Evolutionary conservation across 2,113 vertebrate genomes (phyloP).

Genomic region (Egretta garzetta): DNA sequence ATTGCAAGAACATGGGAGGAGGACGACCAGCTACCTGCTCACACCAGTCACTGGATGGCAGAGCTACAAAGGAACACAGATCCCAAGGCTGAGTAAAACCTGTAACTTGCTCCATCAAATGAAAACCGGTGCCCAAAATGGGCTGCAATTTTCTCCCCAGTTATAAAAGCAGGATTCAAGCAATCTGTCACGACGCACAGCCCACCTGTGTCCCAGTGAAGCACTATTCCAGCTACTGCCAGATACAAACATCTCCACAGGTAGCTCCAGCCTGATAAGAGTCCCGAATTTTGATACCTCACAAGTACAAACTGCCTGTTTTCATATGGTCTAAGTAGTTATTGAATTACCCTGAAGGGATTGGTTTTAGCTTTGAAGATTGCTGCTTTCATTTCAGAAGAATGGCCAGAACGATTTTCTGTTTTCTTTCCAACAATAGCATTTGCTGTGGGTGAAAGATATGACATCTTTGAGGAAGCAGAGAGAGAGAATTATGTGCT

Average conservation of each 20-base stretch:
- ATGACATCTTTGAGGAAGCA: not conserved
- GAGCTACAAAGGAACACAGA: not conserved
- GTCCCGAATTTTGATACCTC: not conserved
- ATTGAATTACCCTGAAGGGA: slow-evolving; percentile 7
- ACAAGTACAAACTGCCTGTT: not conserved
- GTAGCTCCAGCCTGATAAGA: not conserved
- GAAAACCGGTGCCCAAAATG: not conserved
- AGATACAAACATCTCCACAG: not conserved
- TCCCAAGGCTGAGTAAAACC: not conserved
- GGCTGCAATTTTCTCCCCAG: not conserved
- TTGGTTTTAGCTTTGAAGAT: slow-evolving; percentile 22
- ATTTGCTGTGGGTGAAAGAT: slow-evolving; percentile 30
- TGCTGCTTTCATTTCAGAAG: slow-evolving; percentile 44
- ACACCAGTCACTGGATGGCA: rapidly evolving
- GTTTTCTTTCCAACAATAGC: slow-evolving; percentile 26
- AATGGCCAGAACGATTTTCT: slow-evolving; percentile 11
- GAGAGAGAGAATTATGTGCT: not conserved
- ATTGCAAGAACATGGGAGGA: not conserved
- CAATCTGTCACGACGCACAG: not conserved
- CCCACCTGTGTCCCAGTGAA: not conserved
- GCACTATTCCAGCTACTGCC: not conserved
- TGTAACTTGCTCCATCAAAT: not conserved
- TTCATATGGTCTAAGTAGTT: not conserved
- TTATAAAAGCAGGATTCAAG: not conserved
- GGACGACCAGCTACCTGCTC: not conserved